Conservation (phyloP, 2,113 vertebrate species). For the Pelvicachromis taeniatus region DNA sequence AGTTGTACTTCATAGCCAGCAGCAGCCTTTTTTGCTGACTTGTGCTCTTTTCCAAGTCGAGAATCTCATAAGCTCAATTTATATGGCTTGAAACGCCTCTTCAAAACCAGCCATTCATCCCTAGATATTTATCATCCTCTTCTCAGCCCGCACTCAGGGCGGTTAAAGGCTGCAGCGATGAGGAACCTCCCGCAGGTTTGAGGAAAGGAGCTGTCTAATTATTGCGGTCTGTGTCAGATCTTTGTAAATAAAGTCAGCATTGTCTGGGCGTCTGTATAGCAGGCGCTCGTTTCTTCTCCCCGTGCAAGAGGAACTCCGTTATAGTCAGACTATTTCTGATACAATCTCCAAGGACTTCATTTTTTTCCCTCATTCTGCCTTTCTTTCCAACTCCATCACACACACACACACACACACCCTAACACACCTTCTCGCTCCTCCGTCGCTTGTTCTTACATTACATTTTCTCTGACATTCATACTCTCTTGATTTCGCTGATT, state of each 20-base stretch:
- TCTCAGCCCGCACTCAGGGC: slow-evolving; percentile 18
- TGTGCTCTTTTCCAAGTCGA: slow-evolving; percentile 10
- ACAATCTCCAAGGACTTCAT: slow-evolving; percentile 27
- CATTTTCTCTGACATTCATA: slow-evolving; percentile 25
- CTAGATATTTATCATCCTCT: slow-evolving; percentile 34
- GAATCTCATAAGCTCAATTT: slow-evolving; percentile 35
- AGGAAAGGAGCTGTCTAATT: slow-evolving; percentile 51
- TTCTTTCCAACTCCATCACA: not conserved
- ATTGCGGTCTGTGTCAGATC: slow-evolving; percentile 44
- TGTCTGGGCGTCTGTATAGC: slow-evolving; percentile 25
- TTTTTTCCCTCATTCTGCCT: not conserved
- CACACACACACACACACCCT: not conserved
- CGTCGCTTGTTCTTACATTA: slow-evolving; percentile 27
- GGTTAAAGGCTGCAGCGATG: not conserved
- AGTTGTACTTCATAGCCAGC: slow-evolving; percentile 14
- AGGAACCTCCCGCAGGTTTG: slow-evolving; percentile 37
- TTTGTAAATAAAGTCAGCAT: slow-evolving; percentile 49
- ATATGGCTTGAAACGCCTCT: slow-evolving; percentile 27
- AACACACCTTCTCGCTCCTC: not conserved
- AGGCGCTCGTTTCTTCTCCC: slow-evolving; percentile 29
- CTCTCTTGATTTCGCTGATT: slow-evolving; percentile 39
- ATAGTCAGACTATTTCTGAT: slow-evolving; percentile 49
- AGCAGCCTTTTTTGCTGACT: slow-evolving; percentile 43
- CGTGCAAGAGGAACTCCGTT: slow-evolving; percentile 16
- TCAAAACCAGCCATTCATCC: slow-evolving; percentile 41